phyloP scores from a whole-genome alignment of 2,888 invertebrate genomes.

The Athalia circularis region DNA sequence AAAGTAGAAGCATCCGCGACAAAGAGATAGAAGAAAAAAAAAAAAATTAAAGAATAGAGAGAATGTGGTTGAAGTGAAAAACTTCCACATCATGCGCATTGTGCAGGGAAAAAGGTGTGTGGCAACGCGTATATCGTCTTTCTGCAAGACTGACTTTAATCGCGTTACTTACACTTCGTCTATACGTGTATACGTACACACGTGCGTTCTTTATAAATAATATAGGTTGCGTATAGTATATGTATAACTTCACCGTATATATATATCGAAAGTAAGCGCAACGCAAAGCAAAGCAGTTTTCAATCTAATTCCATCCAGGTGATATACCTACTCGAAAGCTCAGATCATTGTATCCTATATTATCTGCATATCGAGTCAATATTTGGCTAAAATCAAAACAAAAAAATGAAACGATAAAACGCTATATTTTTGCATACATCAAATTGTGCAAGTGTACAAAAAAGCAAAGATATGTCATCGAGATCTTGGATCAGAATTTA shows the following conservation, averaged over 20 bases:
- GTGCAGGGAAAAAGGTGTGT: background rate
- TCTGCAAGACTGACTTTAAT: slow-evolving; percentile 62
- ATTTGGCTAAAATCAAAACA: too few species aligned
- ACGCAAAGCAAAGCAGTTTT: slow-evolving; percentile 49
- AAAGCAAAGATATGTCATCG: too few species aligned
- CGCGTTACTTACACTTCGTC: slow-evolving; percentile 12
- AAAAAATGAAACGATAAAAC: too few species aligned
- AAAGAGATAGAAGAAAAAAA: background rate
- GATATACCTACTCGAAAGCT: background rate
- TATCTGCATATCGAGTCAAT: too few species aligned
- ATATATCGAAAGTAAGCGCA: slow-evolving; percentile 59
- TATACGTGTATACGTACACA: slow-evolving; percentile 52
- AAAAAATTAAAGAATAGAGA: background rate
- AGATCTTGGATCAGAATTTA: too few species aligned
- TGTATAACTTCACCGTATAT: slow-evolving; percentile 59
- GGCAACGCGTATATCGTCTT: slow-evolving; percentile 66
- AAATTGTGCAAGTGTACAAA: too few species aligned
- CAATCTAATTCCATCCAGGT: background rate
- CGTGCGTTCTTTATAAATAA: too few species aligned
- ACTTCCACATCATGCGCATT: background rate
- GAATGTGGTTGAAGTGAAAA: background rate
- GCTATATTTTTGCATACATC: too few species aligned
- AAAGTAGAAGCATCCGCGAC: background rate
- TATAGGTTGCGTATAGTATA: background rate
- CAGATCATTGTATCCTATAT: too few species aligned